Conservation (phyloP, 1,140 invertebrate genomes). For the Batillaria attramentaria region DNA sequence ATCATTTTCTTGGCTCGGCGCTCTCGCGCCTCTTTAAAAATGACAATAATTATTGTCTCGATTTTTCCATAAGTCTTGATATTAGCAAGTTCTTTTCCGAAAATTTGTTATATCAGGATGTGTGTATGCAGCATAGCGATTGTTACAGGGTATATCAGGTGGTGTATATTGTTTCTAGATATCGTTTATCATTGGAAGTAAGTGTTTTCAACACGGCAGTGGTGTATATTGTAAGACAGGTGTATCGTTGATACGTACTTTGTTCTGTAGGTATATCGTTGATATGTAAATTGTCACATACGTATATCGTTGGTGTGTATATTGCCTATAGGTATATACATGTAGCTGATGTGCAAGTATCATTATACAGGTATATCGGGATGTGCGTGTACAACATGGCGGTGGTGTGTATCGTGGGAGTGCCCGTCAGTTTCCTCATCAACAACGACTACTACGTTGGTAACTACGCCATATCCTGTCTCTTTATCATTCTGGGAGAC, state of each 20-base stretch:
- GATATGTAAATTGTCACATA: no score
- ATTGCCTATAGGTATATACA: neutral
- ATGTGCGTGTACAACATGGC: constrained; percentile 79
- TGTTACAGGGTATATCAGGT: no score
- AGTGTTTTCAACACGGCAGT: no score
- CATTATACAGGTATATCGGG: constrained; percentile 39
- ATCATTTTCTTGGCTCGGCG: neutral
- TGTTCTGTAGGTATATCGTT: no score
- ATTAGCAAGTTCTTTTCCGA: no score
- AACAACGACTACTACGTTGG: constrained; percentile 85
- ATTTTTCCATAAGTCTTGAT: no score
- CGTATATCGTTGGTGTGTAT: neutral
- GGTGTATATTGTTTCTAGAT: no score
- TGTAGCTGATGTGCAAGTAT: neutral
- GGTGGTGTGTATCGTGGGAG: constrained; percentile 86
- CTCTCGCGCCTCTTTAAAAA: no score
- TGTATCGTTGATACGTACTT: neutral
- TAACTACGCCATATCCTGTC: constrained; percentile 85
- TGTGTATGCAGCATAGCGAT: no score
- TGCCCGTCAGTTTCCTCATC: constrained; percentile 85
- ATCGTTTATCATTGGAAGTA: no score
- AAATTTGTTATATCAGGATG: no score
- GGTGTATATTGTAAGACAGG: neutral
- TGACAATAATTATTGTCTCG: no score
- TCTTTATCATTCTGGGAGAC: constrained; percentile 87